Conservation (phyloP, 2,888 invertebrate genomes). For the Cephus pygmeus region DNA sequence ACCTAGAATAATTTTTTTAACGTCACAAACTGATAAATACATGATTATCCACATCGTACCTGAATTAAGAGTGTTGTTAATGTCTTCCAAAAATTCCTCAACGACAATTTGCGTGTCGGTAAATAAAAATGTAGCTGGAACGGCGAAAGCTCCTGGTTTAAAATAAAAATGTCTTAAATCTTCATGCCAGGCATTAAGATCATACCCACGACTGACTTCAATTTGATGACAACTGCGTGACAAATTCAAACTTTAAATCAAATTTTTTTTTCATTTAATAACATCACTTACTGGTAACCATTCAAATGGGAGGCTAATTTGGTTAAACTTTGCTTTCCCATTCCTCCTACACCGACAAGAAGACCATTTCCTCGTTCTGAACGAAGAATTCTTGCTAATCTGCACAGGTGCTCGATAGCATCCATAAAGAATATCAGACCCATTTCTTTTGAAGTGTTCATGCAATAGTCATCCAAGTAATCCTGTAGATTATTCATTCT, state of each 20-base stretch:
- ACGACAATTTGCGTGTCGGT: conserved; percentile 91
- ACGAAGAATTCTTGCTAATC: conserved; percentile 84
- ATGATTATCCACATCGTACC: conserved; percentile 65
- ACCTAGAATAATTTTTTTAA: conserved; percentile 65
- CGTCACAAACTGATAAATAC: background rate
- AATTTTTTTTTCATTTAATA: background rate
- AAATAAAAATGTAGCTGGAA: conserved; percentile 86
- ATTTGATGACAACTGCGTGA: conserved; percentile 82
- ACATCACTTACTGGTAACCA: conserved; percentile 75
- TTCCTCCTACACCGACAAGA: conserved; percentile 89
- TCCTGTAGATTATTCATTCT: conserved; percentile 68
- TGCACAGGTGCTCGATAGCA: conserved; percentile 88
- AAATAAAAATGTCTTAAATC: conserved; percentile 85
- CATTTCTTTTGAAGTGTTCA: conserved; percentile 82
- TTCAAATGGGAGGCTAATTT: conserved; percentile 86
- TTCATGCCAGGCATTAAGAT: conserved; percentile 84
- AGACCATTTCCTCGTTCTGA: conserved; percentile 90
- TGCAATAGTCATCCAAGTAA: conserved; percentile 87
- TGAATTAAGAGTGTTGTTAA: conserved; percentile 91
- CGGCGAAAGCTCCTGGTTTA: conserved; percentile 78
- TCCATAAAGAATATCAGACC: conserved; percentile 89
- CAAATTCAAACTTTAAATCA: background rate
- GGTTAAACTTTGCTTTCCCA: conserved; percentile 90
- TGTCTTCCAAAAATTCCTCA: conserved; percentile 91
- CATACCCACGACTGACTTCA: conserved; percentile 86